Evolutionary conservation across 2,888 invertebrate species (phyloP).

Genomic region (Barypeithes pellucidus): DNA sequence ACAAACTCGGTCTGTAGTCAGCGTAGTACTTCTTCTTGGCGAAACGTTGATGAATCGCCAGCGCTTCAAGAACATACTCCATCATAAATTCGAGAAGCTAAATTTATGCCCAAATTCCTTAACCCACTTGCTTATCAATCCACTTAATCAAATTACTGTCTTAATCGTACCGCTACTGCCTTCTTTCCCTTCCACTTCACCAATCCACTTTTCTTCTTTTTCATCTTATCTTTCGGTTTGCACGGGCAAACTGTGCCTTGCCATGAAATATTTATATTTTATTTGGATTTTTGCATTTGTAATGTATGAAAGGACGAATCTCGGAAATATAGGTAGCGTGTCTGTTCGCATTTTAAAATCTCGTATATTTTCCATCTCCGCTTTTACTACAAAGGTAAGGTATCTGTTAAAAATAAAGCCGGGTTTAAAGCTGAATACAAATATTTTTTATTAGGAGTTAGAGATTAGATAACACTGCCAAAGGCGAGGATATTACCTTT

Average conservation of each 20-base stretch:
- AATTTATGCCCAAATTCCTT: neutral
- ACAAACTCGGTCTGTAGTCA: too few relatives aligned
- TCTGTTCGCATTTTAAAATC: constrained; percentile 50
- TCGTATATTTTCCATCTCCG: constrained; percentile 46
- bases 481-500: neutral
- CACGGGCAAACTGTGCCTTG: constrained; percentile 40
- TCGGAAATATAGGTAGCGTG: constrained; percentile 49
- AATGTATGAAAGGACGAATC: constrained; percentile 44
- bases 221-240: constrained; percentile 36
- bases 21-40: too few relatives aligned
- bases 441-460: constrained; percentile 38
- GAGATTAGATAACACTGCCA: neutral
- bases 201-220: constrained; percentile 41
- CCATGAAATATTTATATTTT: constrained; percentile 50
- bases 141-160: neutral
- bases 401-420: constrained; percentile 48
- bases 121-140: neutral
- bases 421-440: constrained; percentile 36
- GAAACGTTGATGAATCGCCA: too few relatives aligned
- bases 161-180: constrained; percentile 10
- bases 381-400: constrained; percentile 44
- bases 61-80: too few relatives aligned
- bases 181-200: constrained; percentile 22
- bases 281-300: constrained; percentile 47
- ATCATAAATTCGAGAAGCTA: too few relatives aligned